These are phyloP conservation scores for Progne subis DNA, from an alignment of 2,113 vertebrate species.

Conservation along the genomic window DNA sequence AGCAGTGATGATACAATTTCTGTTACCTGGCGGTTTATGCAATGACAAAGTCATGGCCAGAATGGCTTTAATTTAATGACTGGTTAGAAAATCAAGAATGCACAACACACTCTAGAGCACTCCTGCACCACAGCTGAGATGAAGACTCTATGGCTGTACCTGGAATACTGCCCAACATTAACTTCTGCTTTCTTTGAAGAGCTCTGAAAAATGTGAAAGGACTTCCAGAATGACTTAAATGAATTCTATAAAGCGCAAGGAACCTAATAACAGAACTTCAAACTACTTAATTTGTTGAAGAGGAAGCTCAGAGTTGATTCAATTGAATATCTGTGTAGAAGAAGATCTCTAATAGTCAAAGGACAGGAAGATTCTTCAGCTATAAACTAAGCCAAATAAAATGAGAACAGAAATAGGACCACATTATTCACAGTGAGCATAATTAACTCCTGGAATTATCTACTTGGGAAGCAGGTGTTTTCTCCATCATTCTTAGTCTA, in stretches of 20 bases:
- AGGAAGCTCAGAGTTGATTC: not conserved
- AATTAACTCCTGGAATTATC: constrained; percentile 11
- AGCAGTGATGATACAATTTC: not conserved
- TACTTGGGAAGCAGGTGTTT: not conserved
- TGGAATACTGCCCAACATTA: not conserved
- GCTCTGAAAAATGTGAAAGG: not conserved
- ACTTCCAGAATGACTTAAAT: not conserved
- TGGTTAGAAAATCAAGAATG: not conserved
- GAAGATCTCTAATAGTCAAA: not conserved
- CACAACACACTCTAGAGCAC: not conserved
- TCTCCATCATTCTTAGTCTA: not conserved
- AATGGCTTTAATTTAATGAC: not conserved
- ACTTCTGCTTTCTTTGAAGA: not conserved
- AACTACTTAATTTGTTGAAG: not conserved
- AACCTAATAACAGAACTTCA: not conserved
- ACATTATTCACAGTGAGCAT: not conserved
- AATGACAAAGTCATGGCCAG: not conserved
- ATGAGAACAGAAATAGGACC: not conserved
- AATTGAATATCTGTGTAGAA: not conserved
- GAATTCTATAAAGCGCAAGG: not conserved
- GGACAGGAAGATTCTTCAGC: not conserved
- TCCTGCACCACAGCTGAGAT: not conserved
- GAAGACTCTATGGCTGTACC: not conserved
- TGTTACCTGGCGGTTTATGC: not conserved
- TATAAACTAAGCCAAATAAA: constrained; percentile 9